A percentile compares a stretch with the other conserved stretches of the same genome.
These are phyloP conservation scores for Lophotis ruficrista DNA, from an alignment of 2,113 vertebrate genomes.

Conservation along the genomic window DNA sequence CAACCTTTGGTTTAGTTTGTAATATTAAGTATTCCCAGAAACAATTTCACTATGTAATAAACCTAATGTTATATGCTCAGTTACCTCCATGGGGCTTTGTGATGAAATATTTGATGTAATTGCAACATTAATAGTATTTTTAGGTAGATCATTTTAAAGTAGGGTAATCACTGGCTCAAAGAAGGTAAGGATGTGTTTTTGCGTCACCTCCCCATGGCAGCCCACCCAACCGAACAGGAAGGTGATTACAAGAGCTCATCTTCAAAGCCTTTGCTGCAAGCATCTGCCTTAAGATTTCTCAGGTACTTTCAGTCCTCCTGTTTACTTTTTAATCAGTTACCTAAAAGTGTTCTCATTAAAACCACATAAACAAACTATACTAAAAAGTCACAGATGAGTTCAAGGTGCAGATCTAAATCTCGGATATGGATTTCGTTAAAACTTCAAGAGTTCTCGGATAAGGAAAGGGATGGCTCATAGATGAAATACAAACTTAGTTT, in stretches of 20 bases:
- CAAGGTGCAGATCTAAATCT: not conserved
- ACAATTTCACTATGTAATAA: not conserved
- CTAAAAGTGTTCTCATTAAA: not conserved
- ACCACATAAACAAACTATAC: not conserved
- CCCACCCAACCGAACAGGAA: not conserved
- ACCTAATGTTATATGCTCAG: accelerated
- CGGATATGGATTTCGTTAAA: not conserved
- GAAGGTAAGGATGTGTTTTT: not conserved
- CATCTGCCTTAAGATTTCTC: not conserved
- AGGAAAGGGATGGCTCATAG: not conserved
- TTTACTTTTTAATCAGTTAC: not conserved
- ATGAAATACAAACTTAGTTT: not conserved
- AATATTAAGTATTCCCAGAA: not conserved
- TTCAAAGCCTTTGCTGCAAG: not conserved
- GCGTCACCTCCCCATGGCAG: not conserved
- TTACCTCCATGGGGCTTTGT: not conserved
- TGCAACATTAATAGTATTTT: not conserved
- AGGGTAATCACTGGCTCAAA: not conserved
- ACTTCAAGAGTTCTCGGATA: not conserved
- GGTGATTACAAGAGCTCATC: not conserved
- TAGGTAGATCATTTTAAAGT: not conserved
- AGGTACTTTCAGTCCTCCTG: too few species aligned
- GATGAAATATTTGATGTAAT: not conserved
- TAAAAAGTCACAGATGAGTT: not conserved
- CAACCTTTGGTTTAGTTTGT: not conserved